Evolutionary conservation across 2,113 vertebrate genomes (phyloP), one percentile per base, ranked within the genome.

Genomic region (Stigmatopora argus): DNA sequence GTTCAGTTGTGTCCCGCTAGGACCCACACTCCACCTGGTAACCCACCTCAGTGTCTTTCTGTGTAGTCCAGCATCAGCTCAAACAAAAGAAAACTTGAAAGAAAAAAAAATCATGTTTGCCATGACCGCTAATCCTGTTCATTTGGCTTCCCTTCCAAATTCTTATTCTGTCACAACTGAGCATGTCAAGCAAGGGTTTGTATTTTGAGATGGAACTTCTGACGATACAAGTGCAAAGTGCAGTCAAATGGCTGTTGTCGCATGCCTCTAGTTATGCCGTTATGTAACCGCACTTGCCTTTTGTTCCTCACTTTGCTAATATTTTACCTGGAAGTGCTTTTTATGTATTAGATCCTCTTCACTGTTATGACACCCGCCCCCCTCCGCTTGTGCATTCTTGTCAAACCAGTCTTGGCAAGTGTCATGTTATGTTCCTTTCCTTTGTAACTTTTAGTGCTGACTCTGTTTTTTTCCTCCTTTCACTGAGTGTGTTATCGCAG

Each of bases 21-120:
- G 89, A 92, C 83, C 90, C 38, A 86, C 73, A 86, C 92, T 90
- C 90, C 91, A 88, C 88, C 92, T 90, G 89, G 90, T 94, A 94
- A 93, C 92, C 92, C 91, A 90, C 90, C 92, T 92, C 89, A 89
- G 75, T 92, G 89, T 89, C 88, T 91, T 85, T 91, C 82, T 90
- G 79, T 90, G 78, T 91, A 90, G 90, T 89, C 87, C 85, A 90
- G 87, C 83, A 89, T 83, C 78, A 89, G 84, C 78, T 88, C 72
- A 86, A 80, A 77, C 82, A 74, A 62, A n/a, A 62, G 14, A n/a
- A 44, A 26, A 41, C 38, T 41, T 41, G 21, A 26, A 26, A 56
- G 15, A 38, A 59, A 38, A 38, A 59, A 38, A 38, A 13, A 0
- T 70, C 61, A 65, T 17, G 64, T 73, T 48, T 79, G 86, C 63